Percentiles rank a stretch among this genome's conserved stretches.
These are phyloP conservation scores for Philaethria dido DNA, from an alignment of 2,888 invertebrate genomes.

Conservation along the genomic window DNA sequence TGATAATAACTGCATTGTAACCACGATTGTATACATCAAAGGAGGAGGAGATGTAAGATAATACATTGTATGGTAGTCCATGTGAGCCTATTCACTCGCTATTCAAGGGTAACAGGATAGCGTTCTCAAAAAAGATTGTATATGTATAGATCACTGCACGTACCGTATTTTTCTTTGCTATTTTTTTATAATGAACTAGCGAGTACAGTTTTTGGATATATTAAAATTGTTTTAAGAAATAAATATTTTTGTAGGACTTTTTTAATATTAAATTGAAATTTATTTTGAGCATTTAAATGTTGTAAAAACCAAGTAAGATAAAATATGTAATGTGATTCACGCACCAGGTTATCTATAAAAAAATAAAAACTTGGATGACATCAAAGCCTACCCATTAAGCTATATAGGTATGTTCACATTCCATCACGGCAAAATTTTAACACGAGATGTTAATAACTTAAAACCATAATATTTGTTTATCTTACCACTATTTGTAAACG, in stretches of 20 bases:
- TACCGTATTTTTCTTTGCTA: background rate
- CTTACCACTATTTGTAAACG: conserved; percentile 5
- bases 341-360: no score
- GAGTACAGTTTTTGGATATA: background rate
- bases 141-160: background rate
- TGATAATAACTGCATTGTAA: conserved; percentile 8
- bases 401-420: background rate
- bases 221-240: no score
- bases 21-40: conserved; percentile 6
- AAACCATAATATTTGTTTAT: conserved; percentile 4
- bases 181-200: background rate
- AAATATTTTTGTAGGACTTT: no score
- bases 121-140: background rate
- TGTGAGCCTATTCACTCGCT: conserved; percentile 12
- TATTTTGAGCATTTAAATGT: no score
- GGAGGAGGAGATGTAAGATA: conserved; percentile 18
- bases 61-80: background rate
- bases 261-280: no score
- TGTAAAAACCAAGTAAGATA: no score
- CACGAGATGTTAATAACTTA: background rate
- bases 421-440: background rate
- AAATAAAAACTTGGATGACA: background rate
- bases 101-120: conserved; percentile 11
- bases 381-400: background rate
- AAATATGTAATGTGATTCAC: no score